Evolutionary conservation across 2,888 invertebrate species (phyloP).

Genomic region (Sclerodermus sp.): DNA sequence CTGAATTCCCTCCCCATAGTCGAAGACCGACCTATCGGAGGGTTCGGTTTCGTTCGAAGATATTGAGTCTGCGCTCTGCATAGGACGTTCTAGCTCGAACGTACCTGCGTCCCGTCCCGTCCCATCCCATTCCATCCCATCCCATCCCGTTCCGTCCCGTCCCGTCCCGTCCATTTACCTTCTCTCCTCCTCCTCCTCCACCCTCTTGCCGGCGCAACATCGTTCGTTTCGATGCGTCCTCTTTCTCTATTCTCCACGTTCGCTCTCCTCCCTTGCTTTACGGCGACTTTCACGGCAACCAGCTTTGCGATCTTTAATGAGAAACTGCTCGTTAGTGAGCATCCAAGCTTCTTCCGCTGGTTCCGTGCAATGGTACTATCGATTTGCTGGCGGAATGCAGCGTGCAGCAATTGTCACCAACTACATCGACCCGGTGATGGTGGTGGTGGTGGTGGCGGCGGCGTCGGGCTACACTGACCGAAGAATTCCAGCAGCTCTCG

Average conservation of each 20-base stretch:
- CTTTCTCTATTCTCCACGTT: neutral
- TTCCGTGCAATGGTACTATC: conserved; percentile 6
- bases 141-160: conserved; percentile 3
- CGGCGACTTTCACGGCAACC: conserved; percentile 11
- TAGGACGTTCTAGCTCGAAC: too few relatives aligned
- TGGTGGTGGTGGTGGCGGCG: neutral
- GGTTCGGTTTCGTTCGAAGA: neutral
- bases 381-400: conserved; percentile 9
- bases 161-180: conserved; percentile 6
- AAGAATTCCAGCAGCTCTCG: neutral
- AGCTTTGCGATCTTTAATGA: conserved; percentile 15
- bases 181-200: conserved; percentile 5
- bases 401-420: conserved; percentile 2
- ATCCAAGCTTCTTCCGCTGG: conserved; percentile 7
- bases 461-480: neutral
- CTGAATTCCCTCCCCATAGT: neutral
- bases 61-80: conserved; percentile 7
- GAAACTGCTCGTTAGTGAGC: conserved; percentile 18
- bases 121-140: conserved; percentile 12
- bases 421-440: neutral
- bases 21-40: neutral
- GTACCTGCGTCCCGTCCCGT: conserved; percentile 10
- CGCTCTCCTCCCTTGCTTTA: neutral
- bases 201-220: conserved; percentile 2
- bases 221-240: neutral